phyloP scores from a whole-genome alignment of 2,113 vertebrate genomes.

The Synchiropus splendidus region DNA sequence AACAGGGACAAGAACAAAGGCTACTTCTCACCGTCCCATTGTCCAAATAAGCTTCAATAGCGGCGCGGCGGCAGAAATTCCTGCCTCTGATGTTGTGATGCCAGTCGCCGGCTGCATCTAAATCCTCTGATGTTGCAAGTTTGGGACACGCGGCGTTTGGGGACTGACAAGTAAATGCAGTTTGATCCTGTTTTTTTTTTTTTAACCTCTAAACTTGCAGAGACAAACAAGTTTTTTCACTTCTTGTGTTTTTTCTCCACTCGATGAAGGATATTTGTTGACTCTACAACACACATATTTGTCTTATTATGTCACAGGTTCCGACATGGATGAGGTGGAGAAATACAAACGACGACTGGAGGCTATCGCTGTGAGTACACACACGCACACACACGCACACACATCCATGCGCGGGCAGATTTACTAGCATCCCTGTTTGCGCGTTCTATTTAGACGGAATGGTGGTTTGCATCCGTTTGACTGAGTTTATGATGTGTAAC shows the following conservation, averaged over 20 bases:
- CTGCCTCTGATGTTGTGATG: slow-evolving; percentile 7
- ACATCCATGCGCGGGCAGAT: too few species aligned
- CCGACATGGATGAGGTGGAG: slow-evolving; percentile 66
- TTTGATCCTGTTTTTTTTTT: slow-evolving; percentile 5
- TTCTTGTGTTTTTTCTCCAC: too few species aligned
- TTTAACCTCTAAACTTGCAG: slow-evolving; percentile 15
- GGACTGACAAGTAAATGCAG: not conserved
- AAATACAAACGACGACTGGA: slow-evolving; percentile 69
- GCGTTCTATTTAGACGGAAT: too few species aligned
- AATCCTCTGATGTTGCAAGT: slow-evolving; percentile 8
- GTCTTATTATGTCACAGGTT: slow-evolving; percentile 47
- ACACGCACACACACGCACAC: too few species aligned
- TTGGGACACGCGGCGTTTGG: slow-evolving; percentile 2
- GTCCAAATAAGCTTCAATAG: slow-evolving; percentile 14
- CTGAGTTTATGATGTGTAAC: too few species aligned
- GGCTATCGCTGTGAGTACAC: slow-evolving; percentile 65
- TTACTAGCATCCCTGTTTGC: too few species aligned
- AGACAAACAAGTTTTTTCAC: too few species aligned
- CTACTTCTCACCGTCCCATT: not conserved
- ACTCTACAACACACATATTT: slow-evolving; percentile 10
- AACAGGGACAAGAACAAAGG: too few species aligned
- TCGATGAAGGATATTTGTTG: too few species aligned
- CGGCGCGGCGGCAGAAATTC: slow-evolving; percentile 7
- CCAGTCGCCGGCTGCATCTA: not conserved
- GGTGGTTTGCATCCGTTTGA: too few species aligned